Percentiles rank a stretch among this genome's conserved stretches.
Conservation (phyloP, 2,888 invertebrate species). For the Plutella xylostella region DNA sequence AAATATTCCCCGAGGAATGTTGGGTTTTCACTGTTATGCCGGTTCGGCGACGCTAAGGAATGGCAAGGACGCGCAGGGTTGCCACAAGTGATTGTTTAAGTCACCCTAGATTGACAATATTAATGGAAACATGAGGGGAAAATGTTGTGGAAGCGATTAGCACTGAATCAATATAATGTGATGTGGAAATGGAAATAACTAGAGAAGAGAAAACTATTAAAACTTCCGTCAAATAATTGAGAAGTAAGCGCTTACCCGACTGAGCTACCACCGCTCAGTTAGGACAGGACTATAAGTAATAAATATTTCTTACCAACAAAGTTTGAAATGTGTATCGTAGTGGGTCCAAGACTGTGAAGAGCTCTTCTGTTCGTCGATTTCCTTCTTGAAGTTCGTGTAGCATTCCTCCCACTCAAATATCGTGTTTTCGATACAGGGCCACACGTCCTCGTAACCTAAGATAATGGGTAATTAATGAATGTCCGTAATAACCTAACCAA, state of each 20-base stretch:
- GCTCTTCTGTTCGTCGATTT: conserved; percentile 41
- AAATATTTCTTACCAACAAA: conserved; percentile 41
- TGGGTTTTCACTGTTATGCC: neutral
- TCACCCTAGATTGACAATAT: no score
- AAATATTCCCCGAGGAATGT: neutral
- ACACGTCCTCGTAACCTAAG: conserved; percentile 35
- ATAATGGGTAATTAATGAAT: conserved; percentile 2
- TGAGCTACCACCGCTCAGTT: no score
- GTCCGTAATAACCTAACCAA: neutral
- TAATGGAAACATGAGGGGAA: no score
- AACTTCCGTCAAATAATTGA: neutral
- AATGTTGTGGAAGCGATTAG: no score
- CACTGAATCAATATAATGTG: no score
- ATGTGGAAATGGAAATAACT: no score
- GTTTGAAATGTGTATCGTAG: conserved; percentile 43
- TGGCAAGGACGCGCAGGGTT: neutral
- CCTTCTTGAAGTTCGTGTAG: conserved; percentile 33
- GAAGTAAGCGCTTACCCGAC: neutral
- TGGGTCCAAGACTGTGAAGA: conserved; percentile 48
- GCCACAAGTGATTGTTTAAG: neutral
- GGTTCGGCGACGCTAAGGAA: neutral
- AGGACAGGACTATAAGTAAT: no score
- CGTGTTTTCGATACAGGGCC: conserved; percentile 33
- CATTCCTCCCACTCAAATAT: conserved; percentile 40
- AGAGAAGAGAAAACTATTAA: no score